A percentile compares a stretch with the other conserved stretches of the same genome.
phyloP scores from a whole-genome alignment of 2,113 vertebrate species.

The Brachypodius melanocephalos region DNA sequence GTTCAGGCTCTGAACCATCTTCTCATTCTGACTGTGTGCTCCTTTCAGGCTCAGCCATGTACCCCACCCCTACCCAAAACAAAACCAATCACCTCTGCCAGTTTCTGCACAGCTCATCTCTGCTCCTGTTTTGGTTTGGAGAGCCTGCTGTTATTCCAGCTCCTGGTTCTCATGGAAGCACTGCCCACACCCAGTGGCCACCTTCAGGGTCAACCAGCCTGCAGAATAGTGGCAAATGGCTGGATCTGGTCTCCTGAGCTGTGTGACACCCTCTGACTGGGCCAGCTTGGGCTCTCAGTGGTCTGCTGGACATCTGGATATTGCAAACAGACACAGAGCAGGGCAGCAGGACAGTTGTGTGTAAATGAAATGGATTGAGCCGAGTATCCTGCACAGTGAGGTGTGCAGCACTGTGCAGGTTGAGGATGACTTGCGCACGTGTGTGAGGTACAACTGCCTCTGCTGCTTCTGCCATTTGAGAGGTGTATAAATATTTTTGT shows the following conservation, averaged over 20 bases:
- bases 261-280: neutral
- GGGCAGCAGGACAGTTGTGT: neutral
- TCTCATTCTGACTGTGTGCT: neutral
- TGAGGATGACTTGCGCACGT: rapidly evolving
- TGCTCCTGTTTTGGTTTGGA: constrained; percentile 20
- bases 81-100: neutral
- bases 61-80: neutral
- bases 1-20: neutral
- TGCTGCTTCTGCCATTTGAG: neutral
- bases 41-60: neutral
- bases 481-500: neutral
- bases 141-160: constrained; percentile 16
- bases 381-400: neutral
- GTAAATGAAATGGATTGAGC: neutral
- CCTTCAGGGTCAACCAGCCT: neutral
- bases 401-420: neutral
- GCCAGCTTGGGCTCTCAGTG: neutral
- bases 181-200: neutral
- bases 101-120: neutral
- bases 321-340: neutral
- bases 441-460: neutral
- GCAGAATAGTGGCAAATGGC: rapidly evolving
- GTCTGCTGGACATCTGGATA: neutral
- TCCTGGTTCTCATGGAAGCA: rapidly evolving
- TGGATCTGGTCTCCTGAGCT: neutral